Base-by-base conservation (phyloP, 2,113 vertebrate genomes). In the Silurus meridionalis region DNA sequence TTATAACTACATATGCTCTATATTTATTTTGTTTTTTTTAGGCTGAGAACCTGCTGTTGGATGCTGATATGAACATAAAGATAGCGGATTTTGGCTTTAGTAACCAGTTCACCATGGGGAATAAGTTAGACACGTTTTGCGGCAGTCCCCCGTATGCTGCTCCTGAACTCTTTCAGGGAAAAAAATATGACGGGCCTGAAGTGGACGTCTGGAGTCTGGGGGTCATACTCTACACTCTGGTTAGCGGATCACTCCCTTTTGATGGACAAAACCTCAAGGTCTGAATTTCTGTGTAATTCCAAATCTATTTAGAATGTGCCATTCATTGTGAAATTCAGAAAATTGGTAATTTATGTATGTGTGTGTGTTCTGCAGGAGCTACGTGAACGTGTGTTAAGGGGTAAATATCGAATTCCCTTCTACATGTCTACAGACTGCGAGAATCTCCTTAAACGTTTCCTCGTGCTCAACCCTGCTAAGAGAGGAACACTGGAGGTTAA, bases 351-450 rank as follows among this genome's bases (percentile, higher is more conserved):
- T 37, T 82, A 52, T 55, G 52, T 69, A 8, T 11, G 28, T 52
- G 71, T 84, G 53, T 89, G n/a, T 77, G 66, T 77, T 58, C 17
- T 87, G 84, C 89, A 96, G 98, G 98, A 99, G 94, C 94, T 99
- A 88, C 95, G 98, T 88, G 98, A 99, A 90, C 95, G 98, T 72
- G 98, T 99, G n/a, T 95, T 99, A 82, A 93, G 98, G 84, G 98
- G 98, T 64, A 99, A 99, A 94, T 99, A 99, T 92, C 95, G 98
- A 89, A 99, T 99, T 92, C 98, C 98, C 57, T 99, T 99, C 95
- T 99, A 99, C 95, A 99, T 99, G 98, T 99, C 98, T 91, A 99
- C 98, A 72, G 98, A 99, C 95, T 99, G 98, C 93, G 98, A 99
- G 96, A 99, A 99, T 94, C 97, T 99, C 83, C 98, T 99, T 81